These are phyloP conservation scores for Poeciliopsis gracilis DNA, from an alignment of 2,797 vertebrate species.

Conservation along the genomic window DNA sequence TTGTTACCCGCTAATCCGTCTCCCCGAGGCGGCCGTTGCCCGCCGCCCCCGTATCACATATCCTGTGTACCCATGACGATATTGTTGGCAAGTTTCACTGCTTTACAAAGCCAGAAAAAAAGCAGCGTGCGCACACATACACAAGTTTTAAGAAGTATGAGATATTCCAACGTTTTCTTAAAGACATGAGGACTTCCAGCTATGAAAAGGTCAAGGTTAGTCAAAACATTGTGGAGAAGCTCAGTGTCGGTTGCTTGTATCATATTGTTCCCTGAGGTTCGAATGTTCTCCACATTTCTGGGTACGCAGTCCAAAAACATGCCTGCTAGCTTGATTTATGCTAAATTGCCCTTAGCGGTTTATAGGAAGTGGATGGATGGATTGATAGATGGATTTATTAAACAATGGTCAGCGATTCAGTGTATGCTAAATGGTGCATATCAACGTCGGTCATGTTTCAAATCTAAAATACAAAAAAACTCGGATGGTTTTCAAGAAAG, in stretches of 20 bases:
- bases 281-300: not conserved
- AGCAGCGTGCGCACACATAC: fast-evolving
- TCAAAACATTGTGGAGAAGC: not conserved
- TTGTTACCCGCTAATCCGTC: slow-evolving; percentile 56
- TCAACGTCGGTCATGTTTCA: too few species aligned
- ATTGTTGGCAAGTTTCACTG: slow-evolving; percentile 36
- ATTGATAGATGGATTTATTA: too few species aligned
- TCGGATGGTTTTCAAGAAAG: too few species aligned
- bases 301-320: not conserved
- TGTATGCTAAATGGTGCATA: too few species aligned
- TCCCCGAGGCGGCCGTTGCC: slow-evolving; percentile 36
- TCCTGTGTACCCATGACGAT: slow-evolving; percentile 38
- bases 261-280: not conserved
- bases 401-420: too few species aligned
- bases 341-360: not conserved
- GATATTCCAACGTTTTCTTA: not conserved
- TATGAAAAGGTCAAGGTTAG: not conserved
- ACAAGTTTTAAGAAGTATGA: not conserved
- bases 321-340: not conserved
- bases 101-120: not conserved
- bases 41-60: slow-evolving; percentile 38
- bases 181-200: not conserved
- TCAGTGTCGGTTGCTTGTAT: not conserved
- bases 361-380: too few species aligned
- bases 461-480: too few species aligned